Percentiles rank a stretch among this genome's conserved stretches.
Evolutionary conservation across 37 sponge, comb jelly and placozoan species (phyloP).

Genomic region (Oopsacas minuta): DNA sequence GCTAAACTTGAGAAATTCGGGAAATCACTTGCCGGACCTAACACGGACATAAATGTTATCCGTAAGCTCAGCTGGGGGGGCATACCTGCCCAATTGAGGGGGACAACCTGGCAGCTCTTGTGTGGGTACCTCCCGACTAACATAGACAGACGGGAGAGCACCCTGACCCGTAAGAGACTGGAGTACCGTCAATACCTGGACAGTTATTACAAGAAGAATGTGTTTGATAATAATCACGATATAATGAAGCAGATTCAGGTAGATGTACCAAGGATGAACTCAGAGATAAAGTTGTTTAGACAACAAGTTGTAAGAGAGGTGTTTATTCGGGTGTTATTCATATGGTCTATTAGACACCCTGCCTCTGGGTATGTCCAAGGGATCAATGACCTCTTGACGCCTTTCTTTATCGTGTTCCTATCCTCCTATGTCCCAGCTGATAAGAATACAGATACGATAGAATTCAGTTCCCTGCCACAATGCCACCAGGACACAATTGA

Average conservation of each 20-base stretch:
- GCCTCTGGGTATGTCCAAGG: constrained; percentile 91
- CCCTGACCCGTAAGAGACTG: constrained; percentile 66
- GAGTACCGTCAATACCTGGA: constrained; percentile 74
- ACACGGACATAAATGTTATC: constrained; percentile 64
- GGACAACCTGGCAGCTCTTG: constrained; percentile 78
- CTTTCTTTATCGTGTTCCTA: constrained; percentile 90
- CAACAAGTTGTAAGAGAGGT: constrained; percentile 73
- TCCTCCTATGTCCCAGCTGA: constrained; percentile 64
- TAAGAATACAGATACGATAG: constrained; percentile 50
- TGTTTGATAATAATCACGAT: not conserved
- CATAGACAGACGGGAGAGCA: constrained; percentile 68
- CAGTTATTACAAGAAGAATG: constrained; percentile 66
- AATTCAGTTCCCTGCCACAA: constrained; percentile 47
- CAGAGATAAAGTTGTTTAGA: constrained; percentile 57
- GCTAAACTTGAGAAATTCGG: constrained; percentile 70
- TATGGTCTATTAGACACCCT: constrained; percentile 90
- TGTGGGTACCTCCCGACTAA: constrained; percentile 88
- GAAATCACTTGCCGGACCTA: constrained; percentile 64
- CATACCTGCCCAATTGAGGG: constrained; percentile 56
- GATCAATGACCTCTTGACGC: constrained; percentile 92
- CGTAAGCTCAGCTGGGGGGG: constrained; percentile 76
- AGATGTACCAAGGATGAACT: constrained; percentile 89
- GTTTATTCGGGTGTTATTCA: constrained; percentile 80
- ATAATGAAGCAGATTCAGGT: constrained; percentile 64
- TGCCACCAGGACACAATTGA: constrained; percentile 51